Conservation (phyloP, 2,113 vertebrate genomes). For the Plecotus auritus region DNA sequence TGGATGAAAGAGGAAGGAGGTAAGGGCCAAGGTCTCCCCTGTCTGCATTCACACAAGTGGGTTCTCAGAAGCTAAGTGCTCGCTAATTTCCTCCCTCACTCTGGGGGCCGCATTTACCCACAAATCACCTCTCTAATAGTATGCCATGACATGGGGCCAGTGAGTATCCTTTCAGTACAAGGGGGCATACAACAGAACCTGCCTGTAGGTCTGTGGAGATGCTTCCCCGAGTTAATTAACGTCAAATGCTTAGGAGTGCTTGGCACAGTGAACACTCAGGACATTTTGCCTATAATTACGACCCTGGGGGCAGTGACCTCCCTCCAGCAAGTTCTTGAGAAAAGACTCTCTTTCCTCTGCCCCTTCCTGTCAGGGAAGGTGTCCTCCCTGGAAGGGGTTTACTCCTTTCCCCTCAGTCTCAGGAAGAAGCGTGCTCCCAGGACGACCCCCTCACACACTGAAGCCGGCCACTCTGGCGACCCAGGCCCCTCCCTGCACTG, state of each 20-base stretch:
- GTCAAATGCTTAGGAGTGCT: not conserved
- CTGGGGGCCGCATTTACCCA: not conserved
- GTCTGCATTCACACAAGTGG: not conserved
- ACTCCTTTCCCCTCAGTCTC: not conserved
- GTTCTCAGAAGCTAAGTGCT: not conserved
- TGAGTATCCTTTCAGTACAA: not conserved
- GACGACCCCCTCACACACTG: too few species aligned
- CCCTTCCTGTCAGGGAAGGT: not conserved
- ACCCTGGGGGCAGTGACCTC: not conserved
- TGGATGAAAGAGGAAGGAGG: not conserved
- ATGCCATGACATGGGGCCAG: not conserved
- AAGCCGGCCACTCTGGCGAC: fast-evolving
- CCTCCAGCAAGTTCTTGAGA: not conserved
- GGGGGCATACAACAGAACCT: not conserved
- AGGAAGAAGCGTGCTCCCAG: not conserved
- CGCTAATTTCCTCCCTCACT: too few species aligned
- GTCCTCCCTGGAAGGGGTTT: not conserved
- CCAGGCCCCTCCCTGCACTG: fast-evolving
- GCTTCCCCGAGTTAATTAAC: not conserved
- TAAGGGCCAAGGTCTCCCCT: not conserved
- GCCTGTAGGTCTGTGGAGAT: not conserved
- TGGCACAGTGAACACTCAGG: not conserved
- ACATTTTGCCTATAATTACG: not conserved
- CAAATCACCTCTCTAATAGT: not conserved
- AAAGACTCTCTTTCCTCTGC: not conserved